A percentile compares a stretch with the other conserved stretches of the same genome.
phyloP scores from a whole-genome alignment of 2,797 vertebrate genomes.

The Coregonus suidteri region DNA sequence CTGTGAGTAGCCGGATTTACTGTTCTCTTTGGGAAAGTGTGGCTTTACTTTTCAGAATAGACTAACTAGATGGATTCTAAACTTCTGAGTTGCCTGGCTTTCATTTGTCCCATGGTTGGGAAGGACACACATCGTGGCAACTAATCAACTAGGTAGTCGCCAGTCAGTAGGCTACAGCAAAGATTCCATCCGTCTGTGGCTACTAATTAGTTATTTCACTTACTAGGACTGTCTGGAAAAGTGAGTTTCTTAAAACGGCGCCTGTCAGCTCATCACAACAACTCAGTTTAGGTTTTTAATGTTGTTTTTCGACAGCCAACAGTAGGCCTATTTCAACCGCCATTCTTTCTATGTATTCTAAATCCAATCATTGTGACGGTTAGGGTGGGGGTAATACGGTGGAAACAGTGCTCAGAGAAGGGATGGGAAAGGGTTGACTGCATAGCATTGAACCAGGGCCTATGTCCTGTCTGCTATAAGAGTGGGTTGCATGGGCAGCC shows the following conservation, averaged over 20 bases:
- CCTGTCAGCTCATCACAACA: background rate
- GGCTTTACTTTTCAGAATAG: background rate
- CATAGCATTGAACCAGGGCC: background rate
- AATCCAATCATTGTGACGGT: background rate
- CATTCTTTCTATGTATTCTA: background rate
- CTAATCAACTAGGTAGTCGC: too few relatives aligned
- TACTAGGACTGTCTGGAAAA: too few relatives aligned
- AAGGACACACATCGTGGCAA: background rate
- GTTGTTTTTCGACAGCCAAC: background rate
- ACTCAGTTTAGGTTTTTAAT: background rate
- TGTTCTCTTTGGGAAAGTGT: background rate
- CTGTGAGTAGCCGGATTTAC: conserved; percentile 79
- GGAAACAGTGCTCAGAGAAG: background rate
- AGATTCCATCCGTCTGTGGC: background rate
- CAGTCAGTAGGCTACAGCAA: background rate
- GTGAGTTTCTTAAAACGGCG: background rate
- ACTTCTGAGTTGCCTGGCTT: background rate
- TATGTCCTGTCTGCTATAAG: background rate
- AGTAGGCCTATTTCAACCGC: background rate
- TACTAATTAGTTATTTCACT: background rate
- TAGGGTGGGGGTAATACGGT: too few relatives aligned
- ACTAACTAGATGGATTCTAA: background rate
- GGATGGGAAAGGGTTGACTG: background rate
- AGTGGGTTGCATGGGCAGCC: background rate
- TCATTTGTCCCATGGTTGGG: background rate